Percentiles rank a stretch among this genome's conserved stretches.
These are phyloP conservation scores for Capreolus pygargus DNA, from an alignment of 2,113 vertebrate species.

Conservation along the genomic window DNA sequence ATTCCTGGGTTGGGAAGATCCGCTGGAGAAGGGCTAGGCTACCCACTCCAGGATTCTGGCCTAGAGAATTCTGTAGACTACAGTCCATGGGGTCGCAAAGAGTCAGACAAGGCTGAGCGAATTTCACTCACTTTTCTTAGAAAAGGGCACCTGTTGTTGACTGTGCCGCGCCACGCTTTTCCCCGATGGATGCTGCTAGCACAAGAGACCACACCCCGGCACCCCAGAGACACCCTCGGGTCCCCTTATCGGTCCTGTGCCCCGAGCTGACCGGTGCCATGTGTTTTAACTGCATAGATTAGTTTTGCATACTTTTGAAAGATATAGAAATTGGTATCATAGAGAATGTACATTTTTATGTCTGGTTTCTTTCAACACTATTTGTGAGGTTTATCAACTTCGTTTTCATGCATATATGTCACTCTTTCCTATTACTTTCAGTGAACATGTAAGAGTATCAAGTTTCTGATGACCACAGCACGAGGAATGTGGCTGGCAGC, in stretches of 20 bases:
- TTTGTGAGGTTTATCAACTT: background rate
- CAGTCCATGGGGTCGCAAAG: background rate
- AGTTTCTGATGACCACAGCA: background rate
- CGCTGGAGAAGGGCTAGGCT: background rate
- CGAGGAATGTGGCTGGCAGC: background rate
- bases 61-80: background rate
- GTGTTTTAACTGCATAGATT: background rate
- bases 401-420: background rate
- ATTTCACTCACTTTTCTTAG: background rate
- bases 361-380: background rate
- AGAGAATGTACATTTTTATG: background rate
- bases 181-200: background rate
- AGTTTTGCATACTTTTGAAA: background rate
- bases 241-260: background rate
- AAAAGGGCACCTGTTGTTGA: background rate
- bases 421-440: background rate
- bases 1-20: background rate
- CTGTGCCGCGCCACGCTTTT: background rate
- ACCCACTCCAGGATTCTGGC: background rate
- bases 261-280: background rate
- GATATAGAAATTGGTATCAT: background rate
- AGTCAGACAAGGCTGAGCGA: background rate
- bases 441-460: background rate
- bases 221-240: rapidly evolving
- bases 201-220: background rate